These are phyloP conservation scores for Cyprinella venusta DNA, from an alignment of 2,797 vertebrate species.

Conservation along the genomic window DNA sequence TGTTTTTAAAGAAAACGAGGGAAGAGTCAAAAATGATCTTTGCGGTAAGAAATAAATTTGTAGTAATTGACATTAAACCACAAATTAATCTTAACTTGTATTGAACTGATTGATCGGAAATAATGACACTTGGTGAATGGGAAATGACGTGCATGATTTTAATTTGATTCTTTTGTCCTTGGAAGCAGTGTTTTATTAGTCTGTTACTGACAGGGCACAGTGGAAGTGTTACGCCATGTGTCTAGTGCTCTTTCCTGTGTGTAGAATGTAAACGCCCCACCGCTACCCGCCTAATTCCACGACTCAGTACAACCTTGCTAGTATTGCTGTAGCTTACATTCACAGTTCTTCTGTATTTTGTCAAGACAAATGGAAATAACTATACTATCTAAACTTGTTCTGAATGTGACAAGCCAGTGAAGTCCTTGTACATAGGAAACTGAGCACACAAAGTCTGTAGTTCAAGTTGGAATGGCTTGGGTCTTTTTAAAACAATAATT, in stretches of 20 bases:
- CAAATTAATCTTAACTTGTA: background rate
- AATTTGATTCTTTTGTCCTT: constrained; percentile 45
- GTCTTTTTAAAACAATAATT: constrained; percentile 86
- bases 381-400: constrained; percentile 73
- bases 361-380: constrained; percentile 70
- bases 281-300: constrained; percentile 57
- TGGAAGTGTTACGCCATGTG: constrained; percentile 58
- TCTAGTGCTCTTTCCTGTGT: constrained; percentile 59
- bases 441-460: constrained; percentile 70
- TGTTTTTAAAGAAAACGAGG: background rate
- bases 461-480: constrained; percentile 69
- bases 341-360: constrained; percentile 64
- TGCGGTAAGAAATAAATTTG: background rate
- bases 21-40: background rate
- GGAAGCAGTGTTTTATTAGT: constrained; percentile 56
- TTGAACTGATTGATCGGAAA: constrained; percentile 21
- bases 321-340: constrained; percentile 66
- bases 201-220: constrained; percentile 49
- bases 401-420: constrained; percentile 75
- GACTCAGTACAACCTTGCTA: constrained; percentile 68
- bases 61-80: background rate
- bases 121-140: constrained; percentile 46
- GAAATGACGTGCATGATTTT: constrained; percentile 56
- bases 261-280: constrained; percentile 71
- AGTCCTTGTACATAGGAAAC: constrained; percentile 77